These are phyloP conservation scores for Ctenodactylus gundi DNA, from an alignment of 2,113 vertebrate genomes.

Conservation along the genomic window DNA sequence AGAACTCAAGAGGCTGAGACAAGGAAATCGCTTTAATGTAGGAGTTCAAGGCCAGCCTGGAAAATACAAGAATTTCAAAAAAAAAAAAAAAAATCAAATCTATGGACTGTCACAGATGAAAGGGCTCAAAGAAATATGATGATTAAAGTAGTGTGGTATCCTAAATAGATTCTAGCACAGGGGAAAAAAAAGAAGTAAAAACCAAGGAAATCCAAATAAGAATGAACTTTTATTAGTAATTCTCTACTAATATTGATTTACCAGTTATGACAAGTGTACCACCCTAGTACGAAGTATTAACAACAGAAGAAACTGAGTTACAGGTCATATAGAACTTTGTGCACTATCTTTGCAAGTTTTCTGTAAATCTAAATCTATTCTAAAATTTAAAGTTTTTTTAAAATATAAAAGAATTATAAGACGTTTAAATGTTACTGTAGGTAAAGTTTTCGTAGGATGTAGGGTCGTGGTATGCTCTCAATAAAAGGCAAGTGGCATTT, in stretches of 20 bases:
- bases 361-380: slow-evolving; percentile 1
- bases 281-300: background rate
- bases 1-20: background rate
- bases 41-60: background rate
- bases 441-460: background rate
- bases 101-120: background rate
- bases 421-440: background rate
- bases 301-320: background rate
- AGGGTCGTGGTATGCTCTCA: background rate
- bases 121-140: background rate
- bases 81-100: background rate
- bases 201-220: slow-evolving; percentile 2
- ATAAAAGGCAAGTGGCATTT: background rate
- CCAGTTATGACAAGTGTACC: background rate
- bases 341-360: background rate
- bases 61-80: background rate
- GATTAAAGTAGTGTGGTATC: background rate
- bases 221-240: background rate
- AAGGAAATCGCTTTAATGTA: background rate
- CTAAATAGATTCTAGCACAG: background rate
- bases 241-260: background rate
- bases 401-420: slow-evolving; percentile 21
- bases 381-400: slow-evolving; percentile 18
- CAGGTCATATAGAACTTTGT: background rate
- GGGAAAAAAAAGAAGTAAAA: background rate